Evolutionary conservation across 2,888 invertebrate genomes (phyloP).

Genomic region (Muschampia plurimacula): DNA sequence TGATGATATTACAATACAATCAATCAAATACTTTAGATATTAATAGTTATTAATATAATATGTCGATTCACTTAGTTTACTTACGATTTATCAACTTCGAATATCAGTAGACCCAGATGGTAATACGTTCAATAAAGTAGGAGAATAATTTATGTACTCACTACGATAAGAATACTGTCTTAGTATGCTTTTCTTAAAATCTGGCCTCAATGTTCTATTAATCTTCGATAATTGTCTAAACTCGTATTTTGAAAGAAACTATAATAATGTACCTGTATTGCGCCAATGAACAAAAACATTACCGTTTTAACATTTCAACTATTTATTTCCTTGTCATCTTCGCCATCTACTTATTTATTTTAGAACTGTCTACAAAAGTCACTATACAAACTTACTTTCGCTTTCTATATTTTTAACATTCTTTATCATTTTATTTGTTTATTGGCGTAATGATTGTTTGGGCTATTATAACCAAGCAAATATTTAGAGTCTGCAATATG

Average conservation of each 20-base stretch:
- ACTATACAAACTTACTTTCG: constrained; percentile 43
- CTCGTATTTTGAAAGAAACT: constrained; percentile 58
- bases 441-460: constrained; percentile 69
- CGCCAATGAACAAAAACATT: constrained; percentile 65
- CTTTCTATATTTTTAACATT: constrained; percentile 38
- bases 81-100: constrained; percentile 56
- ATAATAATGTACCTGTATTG: constrained; percentile 80
- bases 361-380: constrained; percentile 42
- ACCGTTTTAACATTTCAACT: constrained; percentile 44
- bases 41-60: constrained; percentile 61
- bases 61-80: constrained; percentile 62
- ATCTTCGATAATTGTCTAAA: constrained; percentile 59
- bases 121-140: constrained; percentile 62
- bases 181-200: constrained; percentile 63
- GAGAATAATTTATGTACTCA: constrained; percentile 59
- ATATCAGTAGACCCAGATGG: constrained; percentile 49
- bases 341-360: constrained; percentile 31
- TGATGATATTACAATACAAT: constrained; percentile 59
- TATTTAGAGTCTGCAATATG: constrained; percentile 61
- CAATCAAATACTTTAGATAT: constrained; percentile 60
- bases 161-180: constrained; percentile 53
- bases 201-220: constrained; percentile 60
- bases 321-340: constrained; percentile 36
- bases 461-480: constrained; percentile 58
- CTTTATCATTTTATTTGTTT: constrained; percentile 38